Percentiles rank a stretch among this genome's conserved stretches.
Evolutionary conservation across 2,888 invertebrate species (phyloP).

Genomic region (Anodontia alba): DNA sequence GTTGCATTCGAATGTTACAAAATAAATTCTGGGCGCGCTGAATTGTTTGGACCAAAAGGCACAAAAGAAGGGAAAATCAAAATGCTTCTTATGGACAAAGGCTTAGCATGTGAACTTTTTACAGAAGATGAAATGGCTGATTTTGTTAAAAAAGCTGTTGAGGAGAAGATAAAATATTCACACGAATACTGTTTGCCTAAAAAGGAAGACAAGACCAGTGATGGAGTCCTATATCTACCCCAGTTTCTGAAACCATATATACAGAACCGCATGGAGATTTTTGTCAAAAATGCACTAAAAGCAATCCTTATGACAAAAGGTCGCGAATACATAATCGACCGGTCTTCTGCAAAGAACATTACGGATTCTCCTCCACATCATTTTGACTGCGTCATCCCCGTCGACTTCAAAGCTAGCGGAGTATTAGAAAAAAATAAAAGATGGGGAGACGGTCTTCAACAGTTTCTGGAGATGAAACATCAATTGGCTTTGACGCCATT

Average conservation of each 20-base stretch:
- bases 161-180: neutral
- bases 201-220: neutral
- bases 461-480: slow-evolving; percentile 66
- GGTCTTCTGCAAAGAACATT: slow-evolving; percentile 31
- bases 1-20: neutral
- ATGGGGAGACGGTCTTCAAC: slow-evolving; percentile 62
- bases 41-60: neutral
- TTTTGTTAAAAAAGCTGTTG: neutral
- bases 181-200: neutral
- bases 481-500: slow-evolving; percentile 27
- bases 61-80: neutral
- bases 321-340: slow-evolving; percentile 50
- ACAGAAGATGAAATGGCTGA: neutral
- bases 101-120: slow-evolving; percentile 3
- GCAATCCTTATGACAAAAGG: slow-evolving; percentile 48
- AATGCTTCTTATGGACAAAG: neutral
- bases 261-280: slow-evolving; percentile 26
- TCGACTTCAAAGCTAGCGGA: slow-evolving; percentile 60
- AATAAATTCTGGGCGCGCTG: neutral
- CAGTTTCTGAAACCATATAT: slow-evolving; percentile 24
- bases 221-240: neutral
- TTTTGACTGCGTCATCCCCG: slow-evolving; percentile 42
- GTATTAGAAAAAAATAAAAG: slow-evolving; percentile 57
- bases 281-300: slow-evolving; percentile 56
- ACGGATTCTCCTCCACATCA: slow-evolving; percentile 5